Evolutionary conservation across 2,888 invertebrate species (phyloP).

Genomic region (Anaspis maculata): DNA sequence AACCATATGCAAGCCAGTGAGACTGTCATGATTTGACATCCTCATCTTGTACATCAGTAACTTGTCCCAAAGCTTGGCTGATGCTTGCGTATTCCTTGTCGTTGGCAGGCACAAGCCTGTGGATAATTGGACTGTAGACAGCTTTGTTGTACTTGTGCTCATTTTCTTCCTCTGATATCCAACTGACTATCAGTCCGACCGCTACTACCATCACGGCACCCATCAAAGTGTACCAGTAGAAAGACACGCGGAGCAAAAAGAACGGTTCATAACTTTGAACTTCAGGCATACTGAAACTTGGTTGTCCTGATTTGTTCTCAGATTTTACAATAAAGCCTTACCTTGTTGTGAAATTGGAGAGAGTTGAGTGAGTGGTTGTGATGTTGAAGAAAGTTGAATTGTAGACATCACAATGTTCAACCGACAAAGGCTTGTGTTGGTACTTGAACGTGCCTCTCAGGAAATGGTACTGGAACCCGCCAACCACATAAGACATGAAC

Average conservation of each 20-base stretch:
- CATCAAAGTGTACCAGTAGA: slow-evolving; percentile 4
- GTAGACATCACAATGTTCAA: slow-evolving; percentile 15
- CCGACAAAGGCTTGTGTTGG: slow-evolving; percentile 14
- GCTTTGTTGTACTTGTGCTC: slow-evolving; percentile 3
- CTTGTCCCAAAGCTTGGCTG: no score
- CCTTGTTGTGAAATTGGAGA: no score
- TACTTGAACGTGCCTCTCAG: slow-evolving; percentile 10
- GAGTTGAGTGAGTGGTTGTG: no score
- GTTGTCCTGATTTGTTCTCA: no score
- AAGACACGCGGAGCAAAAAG: slow-evolving; percentile 5
- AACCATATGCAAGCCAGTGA: no score
- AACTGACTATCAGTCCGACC: slow-evolving; percentile 7
- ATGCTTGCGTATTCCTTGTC: no score
- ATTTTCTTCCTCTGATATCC: slow-evolving; percentile 7
- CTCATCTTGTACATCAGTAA: no score
- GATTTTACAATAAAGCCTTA: no score
- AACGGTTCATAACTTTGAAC: no score
- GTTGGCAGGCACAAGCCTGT: slow-evolving; percentile 2
- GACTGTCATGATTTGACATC: no score
- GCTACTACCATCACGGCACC: slow-evolving; percentile 1
- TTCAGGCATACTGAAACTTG: no score
- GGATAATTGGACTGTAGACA: slow-evolving; percentile 7
- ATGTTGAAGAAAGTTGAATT: no score
- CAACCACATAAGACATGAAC: slow-evolving; percentile 27
- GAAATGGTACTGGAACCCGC: slow-evolving; percentile 23